phyloP scores from a whole-genome alignment of 2,888 invertebrate species.

The Anodontia alba region DNA sequence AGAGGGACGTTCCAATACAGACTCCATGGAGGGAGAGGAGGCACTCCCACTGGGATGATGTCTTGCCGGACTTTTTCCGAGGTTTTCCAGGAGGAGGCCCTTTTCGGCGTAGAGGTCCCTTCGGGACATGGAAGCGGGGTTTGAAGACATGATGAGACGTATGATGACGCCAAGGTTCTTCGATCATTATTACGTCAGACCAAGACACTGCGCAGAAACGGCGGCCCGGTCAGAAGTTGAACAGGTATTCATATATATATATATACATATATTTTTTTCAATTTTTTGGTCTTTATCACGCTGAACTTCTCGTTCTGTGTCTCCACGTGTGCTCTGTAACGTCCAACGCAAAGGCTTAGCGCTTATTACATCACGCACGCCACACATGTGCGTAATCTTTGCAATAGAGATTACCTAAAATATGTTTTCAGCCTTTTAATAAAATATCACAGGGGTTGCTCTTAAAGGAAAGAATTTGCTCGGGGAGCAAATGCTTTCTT shows the following conservation, averaged over 20 bases:
- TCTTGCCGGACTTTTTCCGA: not conserved
- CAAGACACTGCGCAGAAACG: not conserved
- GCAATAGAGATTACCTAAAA: too few species aligned
- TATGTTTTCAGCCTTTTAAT: too few species aligned
- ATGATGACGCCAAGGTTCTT: not conserved
- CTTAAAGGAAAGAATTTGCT: too few species aligned
- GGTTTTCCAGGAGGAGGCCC: not conserved
- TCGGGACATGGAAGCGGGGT: not conserved
- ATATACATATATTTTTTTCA: too few species aligned
- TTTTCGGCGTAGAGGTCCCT: not conserved
- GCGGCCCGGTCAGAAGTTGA: not conserved
- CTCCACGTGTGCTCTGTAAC: too few species aligned
- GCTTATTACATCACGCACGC: too few species aligned
- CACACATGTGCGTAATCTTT: too few species aligned
- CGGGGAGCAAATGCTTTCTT: too few species aligned
- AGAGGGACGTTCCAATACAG: not conserved
- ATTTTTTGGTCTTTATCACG: too few species aligned
- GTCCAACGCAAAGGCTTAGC: too few species aligned
- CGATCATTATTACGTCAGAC: conserved; percentile 1
- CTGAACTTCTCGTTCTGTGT: too few species aligned
- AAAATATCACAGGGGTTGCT: too few species aligned
- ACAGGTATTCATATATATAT: conserved; percentile 10
- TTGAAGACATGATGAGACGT: not conserved
- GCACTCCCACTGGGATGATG: not conserved
- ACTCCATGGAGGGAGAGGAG: not conserved